phyloP scores from a whole-genome alignment of 2,888 invertebrate species.

The Thumatha senex region DNA sequence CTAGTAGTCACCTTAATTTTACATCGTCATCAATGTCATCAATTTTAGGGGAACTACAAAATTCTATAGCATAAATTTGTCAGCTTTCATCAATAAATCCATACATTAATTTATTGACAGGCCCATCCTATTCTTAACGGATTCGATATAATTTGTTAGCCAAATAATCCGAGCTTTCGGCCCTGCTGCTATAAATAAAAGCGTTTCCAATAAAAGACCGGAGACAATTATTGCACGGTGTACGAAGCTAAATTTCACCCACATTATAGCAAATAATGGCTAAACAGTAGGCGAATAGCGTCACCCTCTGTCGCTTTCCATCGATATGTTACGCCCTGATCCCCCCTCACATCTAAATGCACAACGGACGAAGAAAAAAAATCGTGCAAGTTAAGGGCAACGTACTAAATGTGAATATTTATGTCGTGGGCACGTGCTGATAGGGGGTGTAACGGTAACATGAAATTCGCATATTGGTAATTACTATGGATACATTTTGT shows the following conservation, averaged over 20 bases:
- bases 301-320: conserved; percentile 66
- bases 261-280: conserved; percentile 81
- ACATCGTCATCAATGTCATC: conserved; percentile 42
- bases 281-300: conserved; percentile 70
- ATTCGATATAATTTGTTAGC: conserved; percentile 82
- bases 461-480: conserved; percentile 77
- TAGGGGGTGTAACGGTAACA: conserved; percentile 69
- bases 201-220: conserved; percentile 66
- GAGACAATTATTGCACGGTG: conserved; percentile 74
- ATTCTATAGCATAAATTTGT: conserved; percentile 55
- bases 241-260: conserved; percentile 79
- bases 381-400: conserved; percentile 59
- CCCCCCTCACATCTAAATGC: conserved; percentile 79
- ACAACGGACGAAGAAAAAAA: conserved; percentile 74
- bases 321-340: conserved; percentile 75
- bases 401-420: conserved; percentile 79
- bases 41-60: conserved; percentile 45
- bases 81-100: conserved; percentile 74
- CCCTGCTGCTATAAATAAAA: conserved; percentile 51
- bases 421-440: conserved; percentile 78
- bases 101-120: conserved; percentile 76
- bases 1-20: conserved; percentile 22
- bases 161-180: conserved; percentile 80
- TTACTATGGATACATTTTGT: conserved; percentile 49
- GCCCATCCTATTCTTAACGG: conserved; percentile 75